Evolutionary conservation across 1,140 invertebrate species (phyloP).

Genomic region (Micrasema longulum): DNA sequence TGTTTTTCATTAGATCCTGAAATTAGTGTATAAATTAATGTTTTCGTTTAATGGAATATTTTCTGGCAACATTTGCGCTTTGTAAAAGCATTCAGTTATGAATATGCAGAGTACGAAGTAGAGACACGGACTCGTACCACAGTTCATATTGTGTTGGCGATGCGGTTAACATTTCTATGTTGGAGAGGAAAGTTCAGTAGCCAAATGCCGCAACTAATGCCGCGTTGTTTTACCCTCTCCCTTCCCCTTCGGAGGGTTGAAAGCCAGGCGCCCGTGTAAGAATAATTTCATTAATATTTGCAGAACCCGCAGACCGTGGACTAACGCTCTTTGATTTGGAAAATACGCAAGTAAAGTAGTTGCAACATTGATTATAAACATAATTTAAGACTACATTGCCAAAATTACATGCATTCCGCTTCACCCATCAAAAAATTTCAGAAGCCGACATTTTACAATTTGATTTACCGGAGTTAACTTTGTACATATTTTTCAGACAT

Average conservation of each 20-base stretch:
- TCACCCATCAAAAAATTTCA: too few relatives aligned
- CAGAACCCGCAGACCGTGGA: not conserved
- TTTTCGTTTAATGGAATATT: too few relatives aligned
- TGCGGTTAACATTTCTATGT: conserved; percentile 45
- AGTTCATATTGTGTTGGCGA: conserved; percentile 15
- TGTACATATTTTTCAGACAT: too few relatives aligned
- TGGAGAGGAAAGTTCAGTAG: conserved; percentile 45
- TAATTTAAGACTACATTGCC: too few relatives aligned
- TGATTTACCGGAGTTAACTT: too few relatives aligned
- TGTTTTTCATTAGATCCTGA: too few relatives aligned
- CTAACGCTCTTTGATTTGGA: too few relatives aligned
- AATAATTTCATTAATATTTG: conserved; percentile 14
- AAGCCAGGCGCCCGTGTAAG: not conserved
- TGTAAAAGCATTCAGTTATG: not conserved
- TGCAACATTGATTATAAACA: too few relatives aligned
- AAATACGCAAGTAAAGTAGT: too few relatives aligned
- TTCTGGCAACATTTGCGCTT: conserved; percentile 13
- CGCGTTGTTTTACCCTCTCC: conserved; percentile 11
- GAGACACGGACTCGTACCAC: not conserved
- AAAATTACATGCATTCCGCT: too few relatives aligned
- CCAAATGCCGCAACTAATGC: conserved; percentile 48
- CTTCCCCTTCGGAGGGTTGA: conserved; percentile 4
- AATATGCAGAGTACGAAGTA: not conserved
- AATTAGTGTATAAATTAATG: too few relatives aligned
- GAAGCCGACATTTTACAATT: too few relatives aligned